phyloP scores from a whole-genome alignment of 2,888 invertebrate species.

The Drosophila setosimentum region DNA sequence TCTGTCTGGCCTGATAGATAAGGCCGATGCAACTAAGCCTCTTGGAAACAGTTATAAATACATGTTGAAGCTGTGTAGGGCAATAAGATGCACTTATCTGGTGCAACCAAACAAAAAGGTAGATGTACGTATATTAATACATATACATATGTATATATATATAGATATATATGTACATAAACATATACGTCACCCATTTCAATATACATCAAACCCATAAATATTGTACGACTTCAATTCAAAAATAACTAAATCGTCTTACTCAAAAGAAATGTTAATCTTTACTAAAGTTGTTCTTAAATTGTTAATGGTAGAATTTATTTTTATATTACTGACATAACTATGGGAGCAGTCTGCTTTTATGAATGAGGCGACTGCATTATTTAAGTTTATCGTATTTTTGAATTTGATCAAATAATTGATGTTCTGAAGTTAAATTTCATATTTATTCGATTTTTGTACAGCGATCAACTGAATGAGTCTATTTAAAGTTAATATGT shows the following conservation, averaged over 20 bases:
- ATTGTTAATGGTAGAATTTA: background rate
- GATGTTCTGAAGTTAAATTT: too few relatives aligned
- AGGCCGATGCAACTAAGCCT: constrained; percentile 1
- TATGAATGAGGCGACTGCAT: background rate
- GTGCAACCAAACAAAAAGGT: background rate
- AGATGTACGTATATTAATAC: background rate
- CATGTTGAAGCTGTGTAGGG: background rate
- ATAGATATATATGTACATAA: background rate
- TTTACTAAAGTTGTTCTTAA: background rate
- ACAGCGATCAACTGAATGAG: background rate
- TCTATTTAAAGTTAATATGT: background rate
- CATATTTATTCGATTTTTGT: background rate
- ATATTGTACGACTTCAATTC: background rate
- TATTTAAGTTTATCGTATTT: background rate
- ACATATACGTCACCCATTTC: background rate
- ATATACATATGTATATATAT: background rate
- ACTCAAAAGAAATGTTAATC: background rate
- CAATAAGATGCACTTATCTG: constrained; percentile 13
- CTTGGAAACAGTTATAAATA: background rate
- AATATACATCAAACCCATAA: background rate
- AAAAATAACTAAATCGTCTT: background rate
- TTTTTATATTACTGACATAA: background rate
- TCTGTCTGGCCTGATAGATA: constrained; percentile 4
- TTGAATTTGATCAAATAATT: background rate
- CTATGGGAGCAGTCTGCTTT: background rate